Conservation (phyloP, 92 coral and sea anemone species). For the Porites rus region DNA sequence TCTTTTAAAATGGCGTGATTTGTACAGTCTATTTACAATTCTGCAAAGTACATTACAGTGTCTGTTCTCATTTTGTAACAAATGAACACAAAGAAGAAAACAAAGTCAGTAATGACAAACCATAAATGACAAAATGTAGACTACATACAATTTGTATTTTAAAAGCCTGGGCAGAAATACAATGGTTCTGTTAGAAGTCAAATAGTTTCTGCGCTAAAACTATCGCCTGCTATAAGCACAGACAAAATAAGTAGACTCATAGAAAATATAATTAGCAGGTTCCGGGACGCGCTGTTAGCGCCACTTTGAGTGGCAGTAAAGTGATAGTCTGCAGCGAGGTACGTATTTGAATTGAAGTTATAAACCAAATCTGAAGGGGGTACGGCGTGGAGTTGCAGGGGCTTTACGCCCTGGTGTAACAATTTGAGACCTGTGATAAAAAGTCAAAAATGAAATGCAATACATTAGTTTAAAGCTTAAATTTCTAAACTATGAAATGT, state of each 20-base stretch:
- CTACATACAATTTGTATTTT: no score
- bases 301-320: background rate
- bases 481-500: background rate
- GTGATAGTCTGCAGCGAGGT: no score
- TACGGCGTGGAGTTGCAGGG: slow-evolving; percentile 95
- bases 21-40: slow-evolving; percentile 43
- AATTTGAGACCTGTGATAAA: slow-evolving; percentile 74
- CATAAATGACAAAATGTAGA: no score
- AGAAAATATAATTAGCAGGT: no score
- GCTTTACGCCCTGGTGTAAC: slow-evolving; percentile 91
- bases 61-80: background rate
- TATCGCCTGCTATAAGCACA: no score
- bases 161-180: no score
- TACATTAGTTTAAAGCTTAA: no score
- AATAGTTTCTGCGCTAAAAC: no score
- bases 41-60: background rate
- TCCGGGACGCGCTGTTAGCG: no score
- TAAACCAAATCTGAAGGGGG: slow-evolving; percentile 94
- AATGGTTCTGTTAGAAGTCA: no score
- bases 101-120: no score
- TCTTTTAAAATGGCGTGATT: background rate
- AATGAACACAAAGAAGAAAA: background rate
- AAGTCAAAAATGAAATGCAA: background rate
- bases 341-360: slow-evolving; percentile 1
- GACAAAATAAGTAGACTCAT: no score